A percentile compares a stretch with the other conserved stretches of the same genome.
These are phyloP conservation scores for Minunthozetes semirufus DNA, from an alignment of 2,888 invertebrate species.

Conservation along the genomic window DNA sequence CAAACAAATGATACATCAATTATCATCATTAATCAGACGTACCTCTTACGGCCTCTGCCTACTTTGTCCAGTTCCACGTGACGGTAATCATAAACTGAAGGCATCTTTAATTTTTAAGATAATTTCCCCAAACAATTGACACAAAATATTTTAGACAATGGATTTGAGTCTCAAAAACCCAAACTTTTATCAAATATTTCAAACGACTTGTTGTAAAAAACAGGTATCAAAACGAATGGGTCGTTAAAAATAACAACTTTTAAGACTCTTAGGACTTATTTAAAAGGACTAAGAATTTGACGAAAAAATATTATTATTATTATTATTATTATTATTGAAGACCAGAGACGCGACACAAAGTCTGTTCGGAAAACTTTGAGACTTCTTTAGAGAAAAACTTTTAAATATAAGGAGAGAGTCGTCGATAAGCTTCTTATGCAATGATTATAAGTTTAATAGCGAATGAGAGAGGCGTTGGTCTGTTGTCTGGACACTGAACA, in stretches of 20 bases:
- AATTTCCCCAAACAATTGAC: neutral
- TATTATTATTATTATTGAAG: too few species aligned
- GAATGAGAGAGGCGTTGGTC: constrained; percentile 1
- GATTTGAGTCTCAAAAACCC: too few species aligned
- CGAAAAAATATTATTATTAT: neutral
- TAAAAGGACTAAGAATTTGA: neutral
- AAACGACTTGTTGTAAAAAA: too few species aligned
- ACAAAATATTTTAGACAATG: neutral
- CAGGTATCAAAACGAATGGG: neutral
- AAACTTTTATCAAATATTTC: too few species aligned
- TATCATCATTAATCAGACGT: neutral
- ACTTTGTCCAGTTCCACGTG: constrained; percentile 39
- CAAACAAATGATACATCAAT: too few species aligned
- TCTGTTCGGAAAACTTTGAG: neutral
- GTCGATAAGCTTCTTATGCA: constrained; percentile 19
- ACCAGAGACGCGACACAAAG: neutral
- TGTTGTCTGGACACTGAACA: constrained; percentile 25
- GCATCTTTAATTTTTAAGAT: constrained; percentile 22
- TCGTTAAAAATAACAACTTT: neutral
- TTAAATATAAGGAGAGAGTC: neutral
- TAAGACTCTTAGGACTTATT: neutral
- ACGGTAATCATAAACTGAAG: constrained; percentile 37
- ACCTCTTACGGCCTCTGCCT: constrained; percentile 38
- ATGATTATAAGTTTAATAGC: neutral
- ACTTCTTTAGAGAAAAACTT: neutral